These are phyloP conservation scores for Uria lomvia DNA, from an alignment of 2,113 vertebrate species.

Conservation along the genomic window DNA sequence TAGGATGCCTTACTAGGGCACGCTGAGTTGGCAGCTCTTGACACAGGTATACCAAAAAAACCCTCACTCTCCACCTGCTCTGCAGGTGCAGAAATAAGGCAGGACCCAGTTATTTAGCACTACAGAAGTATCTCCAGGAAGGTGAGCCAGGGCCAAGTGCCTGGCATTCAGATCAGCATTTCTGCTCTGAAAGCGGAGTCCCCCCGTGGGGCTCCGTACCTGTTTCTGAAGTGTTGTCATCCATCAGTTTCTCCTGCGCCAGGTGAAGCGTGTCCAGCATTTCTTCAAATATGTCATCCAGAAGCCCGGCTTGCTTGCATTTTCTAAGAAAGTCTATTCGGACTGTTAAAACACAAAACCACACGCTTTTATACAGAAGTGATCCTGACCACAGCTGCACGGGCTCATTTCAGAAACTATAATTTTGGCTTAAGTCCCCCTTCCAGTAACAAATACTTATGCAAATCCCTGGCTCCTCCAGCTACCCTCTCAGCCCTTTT, in stretches of 20 bases:
- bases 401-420: background rate
- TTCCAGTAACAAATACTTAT: background rate
- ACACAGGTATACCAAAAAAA: background rate
- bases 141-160: background rate
- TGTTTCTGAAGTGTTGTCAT: constrained; percentile 71
- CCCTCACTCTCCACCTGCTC: background rate
- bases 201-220: constrained; percentile 24
- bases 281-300: constrained; percentile 73
- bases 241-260: constrained; percentile 69
- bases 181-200: background rate
- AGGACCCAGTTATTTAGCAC: background rate
- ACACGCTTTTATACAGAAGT: background rate
- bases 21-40: background rate
- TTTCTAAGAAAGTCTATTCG: constrained; percentile 70
- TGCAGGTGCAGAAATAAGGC: background rate
- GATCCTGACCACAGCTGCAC: background rate
- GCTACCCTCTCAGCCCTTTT: background rate
- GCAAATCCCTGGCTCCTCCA: background rate
- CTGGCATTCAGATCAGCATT: background rate
- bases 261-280: constrained; percentile 70
- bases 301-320: constrained; percentile 73
- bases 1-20: background rate
- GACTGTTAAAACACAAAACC: constrained; percentile 34
- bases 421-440: background rate
- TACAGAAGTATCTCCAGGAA: background rate